Evolutionary conservation across 2,797 vertebrate genomes (phyloP).

Genomic region (Taenioides sp.): DNA sequence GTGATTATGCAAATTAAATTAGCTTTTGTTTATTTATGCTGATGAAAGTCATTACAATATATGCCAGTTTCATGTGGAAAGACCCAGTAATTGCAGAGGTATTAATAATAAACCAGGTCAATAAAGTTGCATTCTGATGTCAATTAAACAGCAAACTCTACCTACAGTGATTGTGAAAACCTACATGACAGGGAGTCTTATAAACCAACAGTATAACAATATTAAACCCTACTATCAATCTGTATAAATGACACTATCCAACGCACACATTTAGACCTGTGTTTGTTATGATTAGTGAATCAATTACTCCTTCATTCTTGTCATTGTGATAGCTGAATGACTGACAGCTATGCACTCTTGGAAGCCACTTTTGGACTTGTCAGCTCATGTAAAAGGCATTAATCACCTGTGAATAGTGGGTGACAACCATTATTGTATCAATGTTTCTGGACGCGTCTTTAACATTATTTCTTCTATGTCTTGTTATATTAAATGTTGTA

Average conservation of each 20-base stretch:
- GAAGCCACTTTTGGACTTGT: neutral
- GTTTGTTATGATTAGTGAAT: neutral
- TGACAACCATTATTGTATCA: conserved; percentile 3
- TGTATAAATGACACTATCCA: neutral
- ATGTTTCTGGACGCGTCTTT: neutral
- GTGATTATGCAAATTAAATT: no score
- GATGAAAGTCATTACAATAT: no score
- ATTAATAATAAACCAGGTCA: no score
- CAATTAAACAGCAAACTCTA: no score
- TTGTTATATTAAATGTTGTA: neutral
- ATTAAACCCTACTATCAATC: neutral
- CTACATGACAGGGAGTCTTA: no score
- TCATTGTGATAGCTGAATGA: neutral
- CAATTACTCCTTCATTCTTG: neutral
- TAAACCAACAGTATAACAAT: no score
- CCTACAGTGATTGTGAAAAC: no score
- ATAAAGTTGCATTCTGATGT: no score
- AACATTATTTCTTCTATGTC: neutral
- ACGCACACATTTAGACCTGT: neutral
- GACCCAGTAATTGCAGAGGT: no score
- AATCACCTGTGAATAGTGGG: neutral
- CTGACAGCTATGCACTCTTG: neutral
- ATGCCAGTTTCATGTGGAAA: no score
- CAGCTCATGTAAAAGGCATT: neutral
- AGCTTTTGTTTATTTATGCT: no score